Conservation (phyloP, 2,113 vertebrate genomes). For the Hippocampus mohnikei region DNA sequence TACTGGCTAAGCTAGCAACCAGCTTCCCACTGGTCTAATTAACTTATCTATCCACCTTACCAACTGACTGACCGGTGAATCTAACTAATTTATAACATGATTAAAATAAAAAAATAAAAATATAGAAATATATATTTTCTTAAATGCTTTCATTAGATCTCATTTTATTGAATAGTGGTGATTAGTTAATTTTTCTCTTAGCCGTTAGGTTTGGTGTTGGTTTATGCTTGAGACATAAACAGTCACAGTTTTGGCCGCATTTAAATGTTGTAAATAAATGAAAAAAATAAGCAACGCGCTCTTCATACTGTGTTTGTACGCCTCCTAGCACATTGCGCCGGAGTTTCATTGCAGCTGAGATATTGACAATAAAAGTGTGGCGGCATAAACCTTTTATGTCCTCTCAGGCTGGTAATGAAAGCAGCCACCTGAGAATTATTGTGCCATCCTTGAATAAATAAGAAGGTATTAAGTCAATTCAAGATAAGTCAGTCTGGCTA, state of each 20-base stretch:
- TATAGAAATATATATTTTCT: no score
- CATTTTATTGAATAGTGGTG: no score
- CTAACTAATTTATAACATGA: no score
- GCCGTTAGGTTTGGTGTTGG: not conserved
- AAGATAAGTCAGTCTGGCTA: not conserved
- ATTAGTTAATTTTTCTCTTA: not conserved
- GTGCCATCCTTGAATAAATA: not conserved
- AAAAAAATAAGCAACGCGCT: not conserved
- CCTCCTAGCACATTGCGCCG: not conserved
- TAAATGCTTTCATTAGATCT: no score
- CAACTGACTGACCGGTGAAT: no score
- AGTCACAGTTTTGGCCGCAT: not conserved
- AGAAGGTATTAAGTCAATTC: not conserved
- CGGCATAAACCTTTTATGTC: constrained; percentile 1
- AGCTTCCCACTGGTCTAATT: no score
- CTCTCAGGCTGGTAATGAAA: constrained; percentile 8
- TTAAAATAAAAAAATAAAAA: no score
- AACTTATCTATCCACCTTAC: no score
- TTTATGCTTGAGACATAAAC: not conserved
- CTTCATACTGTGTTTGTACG: not conserved
- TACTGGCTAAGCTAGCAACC: no score
- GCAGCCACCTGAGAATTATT: not conserved
- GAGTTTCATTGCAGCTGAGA: constrained; percentile 2
- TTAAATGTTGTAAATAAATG: not conserved
- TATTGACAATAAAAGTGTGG: constrained; percentile 5